Base-by-base conservation (phyloP, 2,797 vertebrate genomes). In the Gila robusta region DNA sequence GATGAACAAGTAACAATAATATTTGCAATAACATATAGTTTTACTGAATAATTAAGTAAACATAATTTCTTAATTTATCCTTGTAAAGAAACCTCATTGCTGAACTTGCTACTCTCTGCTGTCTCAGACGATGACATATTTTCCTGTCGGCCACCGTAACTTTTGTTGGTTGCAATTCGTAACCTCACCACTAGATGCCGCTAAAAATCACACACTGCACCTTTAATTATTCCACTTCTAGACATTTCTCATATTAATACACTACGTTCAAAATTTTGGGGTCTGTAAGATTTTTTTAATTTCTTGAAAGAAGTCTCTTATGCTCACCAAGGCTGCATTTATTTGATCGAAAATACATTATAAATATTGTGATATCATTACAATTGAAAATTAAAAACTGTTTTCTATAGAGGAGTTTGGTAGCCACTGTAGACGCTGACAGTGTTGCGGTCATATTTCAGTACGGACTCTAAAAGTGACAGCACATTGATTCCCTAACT, bases 401-500 rank as follows among this genome's bases (percentile, higher is more conserved):
- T 23, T 56, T 56, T 23, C 54, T 56, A 56, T 56, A 11, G 6
- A 26, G 44, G 72, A 28, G 32, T 56, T 69, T 0, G 3, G 10
- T 70, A 47, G 71, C 82, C 19, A 4, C 10, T 16, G 16, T 54
- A 69, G 21, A 37, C 14, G 69, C 64, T 83, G 87, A 79, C 74
- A 78, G 59, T 37, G 69, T 44, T 71, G 69, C 19, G 69, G 47
- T 79, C 78, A 54, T 78, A 41, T 88, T 89, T 88, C 69, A 85
- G 44, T 69, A 16, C 32, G 21, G 23, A 28, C 67, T 83, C 41
- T 79, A 80, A 79, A 64, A 44, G 86, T 88, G 90, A 86, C 87
- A 73, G 87, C 85, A 54, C 86, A 90, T 88, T 88, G 88, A 87
- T 90, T 89, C 87, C 79, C 81, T 86, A 86, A 88, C 83, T 84